phyloP scores from a whole-genome alignment of 2,113 vertebrate species.

The Pelecanus crispus region DNA sequence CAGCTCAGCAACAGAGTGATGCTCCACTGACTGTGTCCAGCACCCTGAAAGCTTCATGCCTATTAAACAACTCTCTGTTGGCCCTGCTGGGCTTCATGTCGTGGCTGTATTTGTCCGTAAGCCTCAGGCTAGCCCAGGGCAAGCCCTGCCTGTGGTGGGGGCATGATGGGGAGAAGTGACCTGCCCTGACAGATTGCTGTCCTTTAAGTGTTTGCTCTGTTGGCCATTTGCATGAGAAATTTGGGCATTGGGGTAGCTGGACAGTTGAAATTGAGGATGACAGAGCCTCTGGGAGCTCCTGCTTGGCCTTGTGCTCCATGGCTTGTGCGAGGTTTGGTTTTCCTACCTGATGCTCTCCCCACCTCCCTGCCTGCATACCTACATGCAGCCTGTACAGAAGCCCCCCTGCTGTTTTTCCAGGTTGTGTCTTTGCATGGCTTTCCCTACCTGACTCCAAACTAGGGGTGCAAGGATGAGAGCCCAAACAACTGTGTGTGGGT shows the following conservation, averaged over 20 bases:
- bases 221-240: not conserved
- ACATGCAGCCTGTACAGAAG: fast-evolving
- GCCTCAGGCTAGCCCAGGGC: fast-evolving
- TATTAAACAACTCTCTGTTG: not conserved
- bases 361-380: not conserved
- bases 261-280: not conserved
- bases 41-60: not conserved
- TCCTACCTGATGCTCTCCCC: not conserved
- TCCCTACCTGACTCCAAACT: not conserved
- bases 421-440: not conserved
- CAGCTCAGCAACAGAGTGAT: fast-evolving
- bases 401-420: not conserved
- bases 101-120: not conserved
- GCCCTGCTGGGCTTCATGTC: not conserved
- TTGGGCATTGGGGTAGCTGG: not conserved
- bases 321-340: not conserved
- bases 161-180: fast-evolving
- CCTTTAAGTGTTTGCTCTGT: not conserved
- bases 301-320: not conserved
- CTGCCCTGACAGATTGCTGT: not conserved
- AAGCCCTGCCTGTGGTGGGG: not conserved
- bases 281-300: not conserved
- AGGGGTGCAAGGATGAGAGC: not conserved
- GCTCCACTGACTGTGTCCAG: fast-evolving
- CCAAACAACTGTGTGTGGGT: not conserved